Evolutionary conservation across 1,140 invertebrate genomes (phyloP), one percentile per base, ranked within the genome.

Genomic region (Amphibalanus amphitrite): DNA sequence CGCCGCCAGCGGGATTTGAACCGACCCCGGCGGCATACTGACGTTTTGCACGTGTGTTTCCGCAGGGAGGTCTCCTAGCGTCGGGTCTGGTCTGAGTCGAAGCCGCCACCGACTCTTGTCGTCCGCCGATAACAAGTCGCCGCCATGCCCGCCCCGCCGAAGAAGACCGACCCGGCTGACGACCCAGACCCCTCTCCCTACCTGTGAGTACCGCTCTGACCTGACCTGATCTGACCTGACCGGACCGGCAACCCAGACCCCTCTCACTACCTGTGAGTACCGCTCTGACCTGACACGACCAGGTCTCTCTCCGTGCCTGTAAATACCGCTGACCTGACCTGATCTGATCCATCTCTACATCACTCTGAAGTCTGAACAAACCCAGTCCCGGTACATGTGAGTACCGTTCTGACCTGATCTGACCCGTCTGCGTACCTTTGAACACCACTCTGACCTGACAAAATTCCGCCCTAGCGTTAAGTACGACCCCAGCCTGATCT

Each of bases 111-210:
- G 47, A 13, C 13, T 59, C 47, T 6, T 59, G 13, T 13, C 47
- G 10, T 59, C 17, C 1, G 13, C 23, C 47, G 17, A 13, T 38
- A 38, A 38, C 4, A 15, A 15, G 47, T 23, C 47, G 47, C 47
- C 47, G 47, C 47, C 47, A 67, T 67, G 65, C 65, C 65, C n/a
- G 65, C 65, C 17, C 65, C 65, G 8, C 65, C 65, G n/a, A 67
- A 67, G 65, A 67, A 67, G 28, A 28, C 28, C 28, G 20, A 67
- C 28, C 65, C 65, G n/a, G 65, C 65, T 26, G 65, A 67, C 28
- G 65, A 67, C 10, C 65, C 65, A 10, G 65, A 67, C 23, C 65
- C 65, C 10, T 67, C 65, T 4, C 65, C 20, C 0, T 67, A 28
- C 23, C 28, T 67, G 65, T 67, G 65, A 67, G 65, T 67, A 67